phyloP scores from a whole-genome alignment of 2,797 vertebrate species.

The Yasuhikotakia modesta region DNA sequence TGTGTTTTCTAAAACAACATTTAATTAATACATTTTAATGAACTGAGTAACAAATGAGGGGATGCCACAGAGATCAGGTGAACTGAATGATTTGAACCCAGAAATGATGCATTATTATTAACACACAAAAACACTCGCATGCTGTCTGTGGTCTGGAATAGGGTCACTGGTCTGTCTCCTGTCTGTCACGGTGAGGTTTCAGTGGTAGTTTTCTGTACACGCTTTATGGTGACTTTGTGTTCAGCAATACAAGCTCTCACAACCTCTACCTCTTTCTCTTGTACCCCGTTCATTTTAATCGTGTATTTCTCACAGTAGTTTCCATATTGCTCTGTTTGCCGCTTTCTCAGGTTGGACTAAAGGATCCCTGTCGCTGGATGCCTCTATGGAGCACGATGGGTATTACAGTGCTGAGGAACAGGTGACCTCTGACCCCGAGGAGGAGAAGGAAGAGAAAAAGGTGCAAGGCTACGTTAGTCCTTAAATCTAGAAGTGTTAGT shows the following conservation, averaged over 20 bases:
- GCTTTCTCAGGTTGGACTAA: constrained; percentile 84
- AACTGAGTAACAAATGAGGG: no score
- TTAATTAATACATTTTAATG: no score
- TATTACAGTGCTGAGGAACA: constrained; percentile 91
- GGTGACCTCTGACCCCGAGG: constrained; percentile 86
- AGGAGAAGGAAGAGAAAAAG: constrained; percentile 85
- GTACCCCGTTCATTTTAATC: not conserved
- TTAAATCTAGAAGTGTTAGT: not conserved
- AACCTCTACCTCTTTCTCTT: not conserved
- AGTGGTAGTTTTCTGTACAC: constrained; percentile 1
- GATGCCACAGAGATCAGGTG: not conserved
- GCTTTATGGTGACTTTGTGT: not conserved
- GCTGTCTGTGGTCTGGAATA: constrained; percentile 13
- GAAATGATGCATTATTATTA: not conserved
- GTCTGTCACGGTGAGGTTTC: constrained; percentile 21
- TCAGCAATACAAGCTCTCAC: not conserved
- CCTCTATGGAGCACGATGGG: constrained; percentile 84
- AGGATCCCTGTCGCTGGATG: constrained; percentile 82
- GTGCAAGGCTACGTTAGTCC: constrained; percentile 67
- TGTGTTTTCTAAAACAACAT: no score
- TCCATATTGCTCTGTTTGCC: not conserved
- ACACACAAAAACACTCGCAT: constrained; percentile 30
- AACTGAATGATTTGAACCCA: not conserved
- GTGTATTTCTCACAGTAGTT: not conserved
- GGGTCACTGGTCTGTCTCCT: constrained; percentile 15